Percentiles rank a stretch among this genome's conserved stretches.
Conservation (phyloP, 2,113 vertebrate species). For the Pavo muticus region DNA sequence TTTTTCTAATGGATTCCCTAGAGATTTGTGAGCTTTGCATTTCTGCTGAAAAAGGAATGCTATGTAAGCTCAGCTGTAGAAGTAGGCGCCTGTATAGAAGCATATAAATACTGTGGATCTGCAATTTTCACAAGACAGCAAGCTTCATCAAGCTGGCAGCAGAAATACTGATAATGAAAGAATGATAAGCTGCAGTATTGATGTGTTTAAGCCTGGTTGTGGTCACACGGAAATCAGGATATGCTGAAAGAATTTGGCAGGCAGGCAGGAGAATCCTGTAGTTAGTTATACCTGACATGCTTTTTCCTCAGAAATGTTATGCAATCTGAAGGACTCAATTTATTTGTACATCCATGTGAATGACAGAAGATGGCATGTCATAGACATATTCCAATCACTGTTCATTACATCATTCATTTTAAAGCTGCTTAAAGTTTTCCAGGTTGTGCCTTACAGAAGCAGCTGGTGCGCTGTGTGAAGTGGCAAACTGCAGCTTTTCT, state of each 20-base stretch:
- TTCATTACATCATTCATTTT: conserved; percentile 70
- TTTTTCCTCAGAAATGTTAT: conserved; percentile 62
- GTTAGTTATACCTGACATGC: conserved; percentile 68
- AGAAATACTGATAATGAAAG: conserved; percentile 54
- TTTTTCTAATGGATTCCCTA: conserved; percentile 14
- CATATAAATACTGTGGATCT: background rate
- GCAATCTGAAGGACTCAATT: conserved; percentile 60
- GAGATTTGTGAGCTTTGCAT: background rate
- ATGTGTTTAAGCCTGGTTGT: conserved; percentile 31
- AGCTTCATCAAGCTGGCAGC: background rate
- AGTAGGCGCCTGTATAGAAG: background rate
- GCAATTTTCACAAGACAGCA: background rate
- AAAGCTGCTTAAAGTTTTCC: conserved; percentile 65
- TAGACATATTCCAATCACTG: conserved; percentile 66
- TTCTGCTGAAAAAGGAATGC: background rate
- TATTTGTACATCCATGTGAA: conserved; percentile 60
- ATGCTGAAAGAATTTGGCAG: conserved; percentile 66
- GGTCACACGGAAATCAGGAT: conserved; percentile 75
- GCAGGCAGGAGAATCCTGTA: conserved; percentile 28
- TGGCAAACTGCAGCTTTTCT: conserved; percentile 62
- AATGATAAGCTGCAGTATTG: conserved; percentile 50
- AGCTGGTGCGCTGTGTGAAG: conserved; percentile 56
- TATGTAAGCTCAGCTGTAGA: background rate
- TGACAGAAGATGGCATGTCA: conserved; percentile 64
- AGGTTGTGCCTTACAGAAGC: conserved; percentile 44